Percentiles rank a stretch among this genome's conserved stretches.
Conservation (phyloP, 2,888 invertebrate genomes). For the Tubulanus polymorphus region DNA sequence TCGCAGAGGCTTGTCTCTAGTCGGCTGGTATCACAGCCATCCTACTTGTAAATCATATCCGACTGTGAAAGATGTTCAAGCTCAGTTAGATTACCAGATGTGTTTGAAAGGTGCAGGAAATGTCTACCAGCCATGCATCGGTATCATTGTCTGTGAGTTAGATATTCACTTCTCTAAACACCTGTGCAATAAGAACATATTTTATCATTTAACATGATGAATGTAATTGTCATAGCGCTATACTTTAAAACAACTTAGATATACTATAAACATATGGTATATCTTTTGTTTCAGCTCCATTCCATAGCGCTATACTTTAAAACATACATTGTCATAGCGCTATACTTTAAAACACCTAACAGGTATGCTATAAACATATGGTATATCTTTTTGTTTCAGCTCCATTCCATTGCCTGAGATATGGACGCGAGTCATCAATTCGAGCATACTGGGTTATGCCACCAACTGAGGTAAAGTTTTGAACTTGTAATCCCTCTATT, state of each 20-base stretch:
- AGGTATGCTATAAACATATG: no score
- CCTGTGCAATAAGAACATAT: no score
- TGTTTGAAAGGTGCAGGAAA: slow-evolving; percentile 88
- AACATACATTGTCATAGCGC: no score
- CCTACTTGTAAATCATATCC: slow-evolving; percentile 78
- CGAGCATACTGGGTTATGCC: slow-evolving; percentile 84
- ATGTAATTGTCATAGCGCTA: no score
- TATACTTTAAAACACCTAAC: no score
- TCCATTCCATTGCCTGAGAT: slow-evolving; percentile 33
- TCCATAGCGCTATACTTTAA: no score
- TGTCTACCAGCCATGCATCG: slow-evolving; percentile 87
- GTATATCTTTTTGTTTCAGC: slow-evolving; percentile 29
- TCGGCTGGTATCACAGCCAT: slow-evolving; percentile 95
- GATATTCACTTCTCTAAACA: no score
- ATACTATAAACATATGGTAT: no score
- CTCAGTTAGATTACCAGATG: slow-evolving; percentile 90
- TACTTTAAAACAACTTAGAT: no score
- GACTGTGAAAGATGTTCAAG: slow-evolving; percentile 74
- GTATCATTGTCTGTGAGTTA: slow-evolving; percentile 87
- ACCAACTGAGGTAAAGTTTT: slow-evolving; percentile 68
- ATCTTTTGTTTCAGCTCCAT: no score
- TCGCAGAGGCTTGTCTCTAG: slow-evolving; percentile 72
- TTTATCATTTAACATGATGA: no score
- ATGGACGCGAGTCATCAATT: slow-evolving; percentile 64
- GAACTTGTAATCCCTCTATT: no score